These are phyloP conservation scores for Xyrichtys novacula DNA, from an alignment of 2,797 vertebrate genomes.

Conservation along the genomic window DNA sequence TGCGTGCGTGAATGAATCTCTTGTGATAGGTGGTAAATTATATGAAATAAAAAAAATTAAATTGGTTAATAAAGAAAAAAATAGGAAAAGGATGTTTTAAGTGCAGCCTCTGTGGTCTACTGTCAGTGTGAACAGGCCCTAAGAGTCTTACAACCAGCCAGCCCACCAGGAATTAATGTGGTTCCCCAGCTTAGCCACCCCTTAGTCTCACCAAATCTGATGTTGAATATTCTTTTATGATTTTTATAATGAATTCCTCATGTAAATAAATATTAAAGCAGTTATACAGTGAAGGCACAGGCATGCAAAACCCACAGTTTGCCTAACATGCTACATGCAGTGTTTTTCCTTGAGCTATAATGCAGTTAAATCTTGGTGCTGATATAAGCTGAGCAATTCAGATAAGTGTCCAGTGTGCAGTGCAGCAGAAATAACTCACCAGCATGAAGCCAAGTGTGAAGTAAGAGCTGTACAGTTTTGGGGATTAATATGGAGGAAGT, in stretches of 20 bases:
- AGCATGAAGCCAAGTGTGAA: constrained; percentile 37
- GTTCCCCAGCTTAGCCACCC: too few species aligned
- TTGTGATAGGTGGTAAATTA: too few species aligned
- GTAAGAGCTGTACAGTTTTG: constrained; percentile 24
- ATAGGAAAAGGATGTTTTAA: too few species aligned
- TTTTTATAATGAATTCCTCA: not conserved
- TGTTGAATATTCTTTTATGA: too few species aligned
- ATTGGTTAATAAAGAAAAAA: too few species aligned
- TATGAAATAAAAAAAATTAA: too few species aligned
- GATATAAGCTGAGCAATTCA: constrained; percentile 39
- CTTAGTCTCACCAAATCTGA: too few species aligned
- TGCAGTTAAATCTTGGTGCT: constrained; percentile 14
- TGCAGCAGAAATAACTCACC: constrained; percentile 40
- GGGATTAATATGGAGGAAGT: constrained; percentile 28
- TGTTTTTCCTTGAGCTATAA: constrained; percentile 22
- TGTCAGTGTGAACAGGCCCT: too few species aligned
- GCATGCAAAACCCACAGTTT: not conserved
- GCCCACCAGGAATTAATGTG: too few species aligned
- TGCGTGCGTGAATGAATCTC: too few species aligned
- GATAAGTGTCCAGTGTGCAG: constrained; percentile 35
- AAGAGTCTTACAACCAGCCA: too few species aligned
- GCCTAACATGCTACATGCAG: not conserved
- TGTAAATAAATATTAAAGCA: constrained; percentile 15
- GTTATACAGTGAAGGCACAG: constrained; percentile 5
- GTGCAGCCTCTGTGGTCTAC: too few species aligned